Base-by-base conservation (phyloP, 2,888 invertebrate species). In the Acleris laterana region DNA sequence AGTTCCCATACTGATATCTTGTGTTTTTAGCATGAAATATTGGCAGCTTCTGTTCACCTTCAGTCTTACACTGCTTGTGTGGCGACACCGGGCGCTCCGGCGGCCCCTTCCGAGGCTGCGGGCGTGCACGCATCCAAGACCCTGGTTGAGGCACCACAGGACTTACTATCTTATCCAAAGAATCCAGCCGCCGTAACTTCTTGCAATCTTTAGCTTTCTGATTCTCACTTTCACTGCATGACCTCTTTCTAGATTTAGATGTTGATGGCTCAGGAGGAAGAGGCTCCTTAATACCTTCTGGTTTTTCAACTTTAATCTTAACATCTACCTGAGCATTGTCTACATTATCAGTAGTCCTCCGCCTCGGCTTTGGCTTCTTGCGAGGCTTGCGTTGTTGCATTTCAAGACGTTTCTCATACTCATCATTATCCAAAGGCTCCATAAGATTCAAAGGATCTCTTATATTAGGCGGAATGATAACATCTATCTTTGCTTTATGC, bases 1-100 rank as follows among this genome's bases (percentile, higher is more conserved):
- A 99, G 90, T 99, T 99, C 64, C 99, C 99, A 93, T 96, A 98
- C 80, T 97, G 97, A 91, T 98, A 99, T 81, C 95, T 95, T 67
- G 95, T 94, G 82, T 96, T 95, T 83, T 96, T 96, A 22, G 95
- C 93, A 75, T 96, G 95, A 87, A 97, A 97, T 68, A 93, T 94
- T 11, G 96, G 95, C 74, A 94, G 78, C 74, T 92, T 89, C 65
- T 91, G 88, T 63, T 92, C 89, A 69, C 82, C 89, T 75, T 90
- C 87, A 42, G 85, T 79, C 32, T 83, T 78, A 42, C 82, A 85
- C 69, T 88, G 76, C 75, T 84, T 89, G 7, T 90, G 88, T 50
- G 91, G 92, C 68, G 93, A 94, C 72, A 85, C 94, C 49, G 87
- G 94, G 51, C 87, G 90, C 83, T 84, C 93, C 0, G 87, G 92